Percentiles rank a stretch among this genome's conserved stretches.
These are phyloP conservation scores for Gambusia holbrooki DNA, from an alignment of 2,113 vertebrate genomes.

Conservation along the genomic window DNA sequence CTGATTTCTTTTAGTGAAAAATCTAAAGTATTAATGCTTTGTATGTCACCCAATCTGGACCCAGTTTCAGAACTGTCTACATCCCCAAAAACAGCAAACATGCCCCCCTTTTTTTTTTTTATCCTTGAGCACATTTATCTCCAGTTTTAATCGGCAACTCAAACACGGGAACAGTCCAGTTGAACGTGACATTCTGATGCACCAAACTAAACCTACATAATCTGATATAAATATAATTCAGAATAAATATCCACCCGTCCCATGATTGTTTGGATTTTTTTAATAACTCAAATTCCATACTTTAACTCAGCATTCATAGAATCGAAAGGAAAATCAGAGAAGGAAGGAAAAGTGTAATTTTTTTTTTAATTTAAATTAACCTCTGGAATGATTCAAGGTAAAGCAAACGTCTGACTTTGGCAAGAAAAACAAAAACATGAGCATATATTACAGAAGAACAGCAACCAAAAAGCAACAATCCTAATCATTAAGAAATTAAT, in stretches of 20 bases:
- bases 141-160: background rate
- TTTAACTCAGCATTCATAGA: background rate
- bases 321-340: background rate
- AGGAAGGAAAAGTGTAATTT: too few relatives aligned
- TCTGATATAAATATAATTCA: background rate
- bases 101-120: too few relatives aligned
- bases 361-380: too few relatives aligned
- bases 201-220: background rate
- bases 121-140: too few relatives aligned
- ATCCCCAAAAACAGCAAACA: too few relatives aligned
- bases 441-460: background rate
- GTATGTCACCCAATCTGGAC: background rate
- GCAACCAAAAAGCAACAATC: background rate
- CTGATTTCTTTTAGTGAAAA: background rate
- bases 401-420: background rate
- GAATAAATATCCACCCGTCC: too few relatives aligned
- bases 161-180: background rate
- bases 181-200: background rate
- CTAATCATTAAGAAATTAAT: background rate
- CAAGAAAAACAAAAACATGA: background rate
- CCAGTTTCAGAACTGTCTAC: background rate
- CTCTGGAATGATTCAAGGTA: background rate
- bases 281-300: background rate
- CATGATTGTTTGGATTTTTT: background rate
- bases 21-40: background rate